Percentiles rank a stretch among this genome's conserved stretches.
phyloP scores from a whole-genome alignment of 1,140 invertebrate genomes.

The Drosophila orena region DNA sequence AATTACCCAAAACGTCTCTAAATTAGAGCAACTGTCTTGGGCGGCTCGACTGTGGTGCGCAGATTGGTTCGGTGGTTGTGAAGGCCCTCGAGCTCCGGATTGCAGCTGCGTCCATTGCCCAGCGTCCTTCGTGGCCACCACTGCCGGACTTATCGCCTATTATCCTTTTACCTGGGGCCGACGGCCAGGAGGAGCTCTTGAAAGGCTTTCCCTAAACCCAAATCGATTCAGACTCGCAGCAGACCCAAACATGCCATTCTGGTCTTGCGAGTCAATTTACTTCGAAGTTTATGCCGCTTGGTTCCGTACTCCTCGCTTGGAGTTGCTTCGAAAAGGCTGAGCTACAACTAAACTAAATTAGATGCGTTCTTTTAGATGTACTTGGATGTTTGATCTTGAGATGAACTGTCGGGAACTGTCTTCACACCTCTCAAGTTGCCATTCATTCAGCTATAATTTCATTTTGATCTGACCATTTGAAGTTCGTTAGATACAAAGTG shows the following conservation, averaged over 20 bases:
- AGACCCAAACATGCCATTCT: neutral
- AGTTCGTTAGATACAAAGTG: slow-evolving; percentile 70
- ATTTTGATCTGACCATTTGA: slow-evolving; percentile 23
- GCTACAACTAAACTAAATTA: too few species aligned
- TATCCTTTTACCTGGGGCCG: slow-evolving; percentile 65
- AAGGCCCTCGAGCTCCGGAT: slow-evolving; percentile 7
- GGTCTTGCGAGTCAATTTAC: neutral
- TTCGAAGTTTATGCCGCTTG: too few species aligned
- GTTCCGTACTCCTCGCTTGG: too few species aligned
- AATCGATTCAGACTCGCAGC: slow-evolving; percentile 10
- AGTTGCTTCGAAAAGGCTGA: too few species aligned
- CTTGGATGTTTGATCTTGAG: too few species aligned
- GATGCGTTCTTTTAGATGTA: too few species aligned
- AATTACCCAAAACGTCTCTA: slow-evolving; percentile 58
- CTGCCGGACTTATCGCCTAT: slow-evolving; percentile 42
- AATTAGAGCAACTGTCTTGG: slow-evolving; percentile 62
- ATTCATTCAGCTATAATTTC: neutral
- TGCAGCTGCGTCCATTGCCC: slow-evolving; percentile 17
- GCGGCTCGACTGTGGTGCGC: slow-evolving; percentile 6
- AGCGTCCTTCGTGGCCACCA: neutral
- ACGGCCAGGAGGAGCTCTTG: slow-evolving; percentile 11
- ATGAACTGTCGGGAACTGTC: neutral
- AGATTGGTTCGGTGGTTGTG: slow-evolving; percentile 22
- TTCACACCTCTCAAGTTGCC: neutral
- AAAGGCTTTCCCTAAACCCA: slow-evolving; percentile 5